Evolutionary conservation across 1,140 invertebrate genomes (phyloP).

Genomic region (Tachypleus tridentatus): DNA sequence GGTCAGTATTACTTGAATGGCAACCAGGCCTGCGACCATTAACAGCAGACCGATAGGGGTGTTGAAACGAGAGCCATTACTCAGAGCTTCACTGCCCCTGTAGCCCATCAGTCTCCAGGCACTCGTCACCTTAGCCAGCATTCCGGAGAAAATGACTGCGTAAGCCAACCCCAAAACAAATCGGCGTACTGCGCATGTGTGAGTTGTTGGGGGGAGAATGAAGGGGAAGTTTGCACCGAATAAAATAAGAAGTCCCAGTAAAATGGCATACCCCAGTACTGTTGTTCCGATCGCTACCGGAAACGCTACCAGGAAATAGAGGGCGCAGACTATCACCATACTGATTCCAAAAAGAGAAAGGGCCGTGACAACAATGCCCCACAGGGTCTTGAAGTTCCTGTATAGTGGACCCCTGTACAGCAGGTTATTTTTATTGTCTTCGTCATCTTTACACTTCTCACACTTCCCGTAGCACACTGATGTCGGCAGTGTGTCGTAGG

Average conservation of each 20-base stretch:
- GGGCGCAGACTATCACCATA: conserved; percentile 32
- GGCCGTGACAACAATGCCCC: conserved; percentile 33
- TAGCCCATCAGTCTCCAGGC: conserved; percentile 30
- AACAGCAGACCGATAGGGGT: conserved; percentile 33
- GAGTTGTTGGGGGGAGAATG: conserved; percentile 31
- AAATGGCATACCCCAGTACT: conserved; percentile 37
- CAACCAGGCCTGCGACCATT: conserved; percentile 13
- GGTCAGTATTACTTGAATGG: conserved; percentile 12
- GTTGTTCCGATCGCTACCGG: conserved; percentile 37
- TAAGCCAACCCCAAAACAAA: conserved; percentile 36
- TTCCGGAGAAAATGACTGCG: conserved; percentile 34
- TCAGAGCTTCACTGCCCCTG: conserved; percentile 9
- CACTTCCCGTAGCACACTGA: conserved; percentile 8
- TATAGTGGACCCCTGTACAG: conserved; percentile 8
- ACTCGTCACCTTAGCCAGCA: conserved; percentile 39
- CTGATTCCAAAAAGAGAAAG: conserved; percentile 33
- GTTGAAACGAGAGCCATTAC: conserved; percentile 70
- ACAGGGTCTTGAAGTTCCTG: conserved; percentile 22
- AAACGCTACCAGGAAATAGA: conserved; percentile 38
- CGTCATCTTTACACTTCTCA: conserved; percentile 9
- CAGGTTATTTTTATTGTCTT: conserved; percentile 4
- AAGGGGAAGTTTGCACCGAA: conserved; percentile 39
- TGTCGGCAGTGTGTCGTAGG: not conserved
- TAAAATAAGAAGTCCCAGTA: conserved; percentile 37
- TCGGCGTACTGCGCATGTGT: conserved; percentile 34